Evolutionary conservation across 1,140 invertebrate species (phyloP), one percentile per base, ranked within the genome.

Genomic region (Aphelenchoides besseyi): DNA sequence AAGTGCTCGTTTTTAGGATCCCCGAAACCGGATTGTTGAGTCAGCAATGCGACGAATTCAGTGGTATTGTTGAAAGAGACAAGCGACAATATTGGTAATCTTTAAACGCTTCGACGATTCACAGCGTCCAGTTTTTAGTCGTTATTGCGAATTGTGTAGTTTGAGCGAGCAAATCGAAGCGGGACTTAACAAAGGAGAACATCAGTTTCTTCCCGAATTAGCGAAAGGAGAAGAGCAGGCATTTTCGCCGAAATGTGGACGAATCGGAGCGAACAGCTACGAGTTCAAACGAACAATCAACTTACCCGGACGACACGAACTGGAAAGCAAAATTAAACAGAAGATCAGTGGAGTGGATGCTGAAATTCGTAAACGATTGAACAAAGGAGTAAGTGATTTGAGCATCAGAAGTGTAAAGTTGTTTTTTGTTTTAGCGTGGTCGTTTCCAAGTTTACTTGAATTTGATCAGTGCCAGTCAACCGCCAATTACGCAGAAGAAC

Each of bases 371-470:
- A 83, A 83, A 67, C 48, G 81, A 48, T 61, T 83, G 29, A 84
- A 83, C 59, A 83, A 83, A 75, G 81, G 81, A 61, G 80, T 82
- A 66, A 73, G 69, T 55, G 26, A 1, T 53, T 41, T 1, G 2
- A 26, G 30, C 16, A 70, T 3, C 16, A 69, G 55, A 16, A 30
- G 2, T 16, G 18, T 33, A 18, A 0, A 2, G 3, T 1, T 30
- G 16, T 1, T 30, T n/a, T 48, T 48, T 33, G 30, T 71, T 83
- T 74, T 35, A 82, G 80, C 57, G 81, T 29, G 81, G 81, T 53
- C 81, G 81, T 18, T 83, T 83, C 72, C 81, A 83, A 84, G 81
- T 83, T 3, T 83, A 81, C 64, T 73, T 83, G 8, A 83, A 83
- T 70, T 70, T 83, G 23, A 83, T 83, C 69, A 72, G 76, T 61